Percentiles rank a stretch among this genome's conserved stretches.
phyloP scores from a whole-genome alignment of 2,797 vertebrate species.

The Girardinus metallicus region DNA sequence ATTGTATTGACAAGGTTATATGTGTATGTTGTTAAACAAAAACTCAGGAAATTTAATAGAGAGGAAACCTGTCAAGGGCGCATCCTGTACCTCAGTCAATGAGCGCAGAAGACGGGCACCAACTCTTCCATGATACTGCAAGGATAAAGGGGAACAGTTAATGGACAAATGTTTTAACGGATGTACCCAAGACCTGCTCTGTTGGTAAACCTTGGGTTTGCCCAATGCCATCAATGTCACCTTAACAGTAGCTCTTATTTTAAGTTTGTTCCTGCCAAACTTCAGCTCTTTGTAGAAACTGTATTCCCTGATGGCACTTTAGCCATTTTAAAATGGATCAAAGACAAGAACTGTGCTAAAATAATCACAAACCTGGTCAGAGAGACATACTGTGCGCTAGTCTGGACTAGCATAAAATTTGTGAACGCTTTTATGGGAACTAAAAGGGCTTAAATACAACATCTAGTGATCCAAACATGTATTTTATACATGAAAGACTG shows the following conservation, averaged over 20 bases:
- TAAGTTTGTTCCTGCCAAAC: not conserved
- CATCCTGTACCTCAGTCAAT: too few species aligned
- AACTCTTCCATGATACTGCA: too few species aligned
- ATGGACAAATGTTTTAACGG: too few species aligned
- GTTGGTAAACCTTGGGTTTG: not conserved
- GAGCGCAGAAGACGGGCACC: too few species aligned
- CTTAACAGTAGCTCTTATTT: not conserved
- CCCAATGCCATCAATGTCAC: not conserved
- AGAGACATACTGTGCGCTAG: not conserved
- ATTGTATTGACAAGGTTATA: not conserved
- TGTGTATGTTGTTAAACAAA: not conserved
- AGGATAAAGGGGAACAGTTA: too few species aligned
- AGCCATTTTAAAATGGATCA: not conserved
- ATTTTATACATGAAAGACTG: not conserved
- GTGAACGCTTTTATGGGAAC: not conserved
- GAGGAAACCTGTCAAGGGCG: not conserved
- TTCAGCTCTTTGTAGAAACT: not conserved
- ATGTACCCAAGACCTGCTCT: not conserved
- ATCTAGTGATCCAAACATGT: not conserved
- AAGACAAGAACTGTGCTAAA: not conserved
- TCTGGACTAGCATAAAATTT: not conserved
- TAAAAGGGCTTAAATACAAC: not conserved
- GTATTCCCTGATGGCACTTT: not conserved
- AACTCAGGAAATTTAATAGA: not conserved
- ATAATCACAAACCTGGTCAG: not conserved